Conservation (phyloP, 2,113 vertebrate genomes). For the Spea multiplicata region DNA sequence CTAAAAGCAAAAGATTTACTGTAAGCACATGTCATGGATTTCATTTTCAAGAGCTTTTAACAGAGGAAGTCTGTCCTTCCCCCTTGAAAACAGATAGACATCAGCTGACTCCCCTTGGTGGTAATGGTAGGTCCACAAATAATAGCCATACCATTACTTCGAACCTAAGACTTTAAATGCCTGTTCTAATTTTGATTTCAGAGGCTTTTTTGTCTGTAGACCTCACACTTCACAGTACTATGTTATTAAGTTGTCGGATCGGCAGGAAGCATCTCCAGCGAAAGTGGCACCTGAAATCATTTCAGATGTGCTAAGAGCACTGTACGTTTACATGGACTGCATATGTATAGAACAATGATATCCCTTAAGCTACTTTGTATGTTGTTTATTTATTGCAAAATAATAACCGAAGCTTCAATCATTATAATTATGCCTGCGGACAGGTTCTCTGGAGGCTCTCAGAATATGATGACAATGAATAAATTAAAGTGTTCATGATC, state of each 20-base stretch:
- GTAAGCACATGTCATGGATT: slow-evolving; percentile 1
- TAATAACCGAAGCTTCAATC: not conserved
- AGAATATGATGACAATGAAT: too few relatives aligned
- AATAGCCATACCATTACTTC: slow-evolving; percentile 53
- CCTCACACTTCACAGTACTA: slow-evolving; percentile 47
- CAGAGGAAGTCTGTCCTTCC: slow-evolving; percentile 49
- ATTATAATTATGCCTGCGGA: not conserved
- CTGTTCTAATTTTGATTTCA: slow-evolving; percentile 53
- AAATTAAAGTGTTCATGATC: too few relatives aligned
- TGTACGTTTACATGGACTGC: slow-evolving; percentile 27
- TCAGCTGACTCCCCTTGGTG: slow-evolving; percentile 40
- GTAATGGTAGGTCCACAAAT: slow-evolving; percentile 54
- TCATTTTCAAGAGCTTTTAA: slow-evolving; percentile 18
- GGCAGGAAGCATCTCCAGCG: slow-evolving; percentile 24
- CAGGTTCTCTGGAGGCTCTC: too few relatives aligned
- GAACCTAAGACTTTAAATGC: slow-evolving; percentile 47
- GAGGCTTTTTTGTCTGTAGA: slow-evolving; percentile 53
- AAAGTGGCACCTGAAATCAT: slow-evolving; percentile 43
- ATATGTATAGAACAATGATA: slow-evolving; percentile 9
- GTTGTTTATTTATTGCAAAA: slow-evolving; percentile 7
- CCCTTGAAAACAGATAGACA: slow-evolving; percentile 51
- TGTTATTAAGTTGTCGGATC: slow-evolving; percentile 45
- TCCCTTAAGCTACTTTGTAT: not conserved
- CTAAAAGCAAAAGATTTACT: not conserved
- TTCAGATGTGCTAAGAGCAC: slow-evolving; percentile 31